A percentile compares a stretch with the other conserved stretches of the same genome.
Conservation (phyloP, 1,140 invertebrate genomes). For the Apis cerana region DNA sequence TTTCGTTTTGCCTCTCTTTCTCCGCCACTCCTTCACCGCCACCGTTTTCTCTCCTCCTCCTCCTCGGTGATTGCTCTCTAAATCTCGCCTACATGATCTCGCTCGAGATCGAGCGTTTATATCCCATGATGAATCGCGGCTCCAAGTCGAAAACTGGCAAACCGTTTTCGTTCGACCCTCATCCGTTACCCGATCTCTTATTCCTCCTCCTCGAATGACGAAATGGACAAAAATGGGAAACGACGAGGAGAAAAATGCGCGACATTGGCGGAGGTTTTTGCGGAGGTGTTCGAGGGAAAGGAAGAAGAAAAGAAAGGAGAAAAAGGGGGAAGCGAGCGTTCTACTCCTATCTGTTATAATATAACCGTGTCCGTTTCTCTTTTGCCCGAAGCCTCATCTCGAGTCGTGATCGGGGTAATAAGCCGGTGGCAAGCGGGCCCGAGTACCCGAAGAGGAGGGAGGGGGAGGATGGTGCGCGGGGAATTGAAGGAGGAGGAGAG, state of each 20-base stretch:
- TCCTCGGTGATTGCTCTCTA: constrained; percentile 53
- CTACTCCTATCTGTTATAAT: constrained; percentile 80
- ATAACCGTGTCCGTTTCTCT: constrained; percentile 78
- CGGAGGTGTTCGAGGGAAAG: too few relatives aligned
- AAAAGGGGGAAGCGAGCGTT: constrained; percentile 74
- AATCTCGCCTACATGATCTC: constrained; percentile 58
- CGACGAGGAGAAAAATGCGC: constrained; percentile 38
- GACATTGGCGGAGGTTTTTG: constrained; percentile 40
- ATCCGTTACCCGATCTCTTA: too few relatives aligned
- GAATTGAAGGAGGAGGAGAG: constrained; percentile 46
- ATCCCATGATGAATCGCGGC: neutral
- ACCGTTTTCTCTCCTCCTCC: constrained; percentile 12
- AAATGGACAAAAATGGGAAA: too few relatives aligned
- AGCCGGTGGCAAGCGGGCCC: constrained; percentile 66
- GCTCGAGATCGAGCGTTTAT: constrained; percentile 2
- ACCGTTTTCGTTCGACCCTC: too few relatives aligned
- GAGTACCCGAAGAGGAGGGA: constrained; percentile 47
- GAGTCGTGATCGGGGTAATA: constrained; percentile 81
- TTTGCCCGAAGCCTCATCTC: constrained; percentile 73
- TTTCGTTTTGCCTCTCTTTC: constrained; percentile 3
- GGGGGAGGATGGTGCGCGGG: constrained; percentile 2
- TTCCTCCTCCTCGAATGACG: too few relatives aligned
- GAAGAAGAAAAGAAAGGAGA: constrained; percentile 32
- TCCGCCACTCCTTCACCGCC: neutral
- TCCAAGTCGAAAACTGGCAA: too few relatives aligned